These are phyloP conservation scores for Xiphias gladius DNA, from an alignment of 2,113 vertebrate genomes.

Conservation along the genomic window DNA sequence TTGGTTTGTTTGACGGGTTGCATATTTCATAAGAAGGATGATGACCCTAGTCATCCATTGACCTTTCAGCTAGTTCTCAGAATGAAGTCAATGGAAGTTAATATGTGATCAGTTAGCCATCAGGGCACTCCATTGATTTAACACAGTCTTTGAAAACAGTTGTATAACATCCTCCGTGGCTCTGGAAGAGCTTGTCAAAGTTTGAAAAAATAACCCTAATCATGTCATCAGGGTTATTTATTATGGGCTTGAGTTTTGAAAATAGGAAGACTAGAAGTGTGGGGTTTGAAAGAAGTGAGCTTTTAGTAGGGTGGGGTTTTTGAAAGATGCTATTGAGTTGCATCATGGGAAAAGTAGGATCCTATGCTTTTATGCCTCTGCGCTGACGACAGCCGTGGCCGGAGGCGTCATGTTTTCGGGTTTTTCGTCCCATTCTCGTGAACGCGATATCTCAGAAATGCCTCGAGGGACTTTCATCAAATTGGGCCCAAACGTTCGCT, in stretches of 20 bases:
- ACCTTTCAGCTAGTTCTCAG: slow-evolving; percentile 55
- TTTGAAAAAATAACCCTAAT: background rate
- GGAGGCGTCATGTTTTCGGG: too few species aligned
- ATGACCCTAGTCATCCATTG: slow-evolving; percentile 45
- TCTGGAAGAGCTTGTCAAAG: background rate
- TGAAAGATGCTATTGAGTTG: background rate
- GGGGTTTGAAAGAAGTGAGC: background rate
- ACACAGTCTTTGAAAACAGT: background rate
- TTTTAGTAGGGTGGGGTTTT: background rate
- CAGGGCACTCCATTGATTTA: background rate
- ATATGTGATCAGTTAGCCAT: slow-evolving; percentile 52
- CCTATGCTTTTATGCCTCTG: too few species aligned
- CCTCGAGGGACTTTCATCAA: too few species aligned
- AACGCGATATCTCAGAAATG: too few species aligned
- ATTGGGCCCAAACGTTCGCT: too few species aligned
- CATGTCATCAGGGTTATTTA: background rate
- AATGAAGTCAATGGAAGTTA: slow-evolving; percentile 77
- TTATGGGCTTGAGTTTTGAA: background rate
- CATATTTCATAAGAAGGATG: slow-evolving; percentile 60
- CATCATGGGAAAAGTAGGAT: slow-evolving; percentile 7
- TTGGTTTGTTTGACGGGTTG: slow-evolving; percentile 16
- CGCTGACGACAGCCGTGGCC: too few species aligned
- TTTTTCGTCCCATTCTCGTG: too few species aligned
- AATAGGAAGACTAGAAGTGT: background rate
- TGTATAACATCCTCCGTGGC: slow-evolving; percentile 1